These are phyloP conservation scores for Lamellibrachia columna DNA, from an alignment of 2,888 invertebrate species.

Conservation along the genomic window DNA sequence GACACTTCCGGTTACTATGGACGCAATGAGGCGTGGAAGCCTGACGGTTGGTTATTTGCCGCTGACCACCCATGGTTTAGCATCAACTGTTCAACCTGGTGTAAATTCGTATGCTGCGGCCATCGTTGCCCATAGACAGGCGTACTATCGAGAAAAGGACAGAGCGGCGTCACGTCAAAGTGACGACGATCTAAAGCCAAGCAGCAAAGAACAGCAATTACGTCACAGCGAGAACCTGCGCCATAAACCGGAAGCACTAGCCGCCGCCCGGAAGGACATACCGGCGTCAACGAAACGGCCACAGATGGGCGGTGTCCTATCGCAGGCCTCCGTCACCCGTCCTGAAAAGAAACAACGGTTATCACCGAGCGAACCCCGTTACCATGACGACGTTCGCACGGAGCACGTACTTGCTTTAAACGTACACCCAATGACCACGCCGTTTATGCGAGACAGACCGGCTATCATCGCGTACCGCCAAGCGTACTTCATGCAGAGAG, in stretches of 20 bases:
- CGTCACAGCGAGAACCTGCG: not conserved
- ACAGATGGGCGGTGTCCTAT: not conserved
- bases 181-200: too few species aligned
- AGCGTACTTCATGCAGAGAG: not conserved
- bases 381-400: not conserved
- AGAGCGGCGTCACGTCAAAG: too few species aligned
- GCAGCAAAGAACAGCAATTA: not conserved
- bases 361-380: not conserved
- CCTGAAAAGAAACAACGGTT: not conserved
- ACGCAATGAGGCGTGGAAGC: not conserved
- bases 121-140: not conserved
- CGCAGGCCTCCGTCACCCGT: not conserved
- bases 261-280: not conserved
- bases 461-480: constrained; percentile 5
- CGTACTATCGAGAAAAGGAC: not conserved
- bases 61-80: not conserved
- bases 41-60: not conserved
- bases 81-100: not conserved
- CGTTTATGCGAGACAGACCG: not conserved
- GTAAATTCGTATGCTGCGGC: not conserved
- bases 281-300: not conserved
- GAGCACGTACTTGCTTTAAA: not conserved
- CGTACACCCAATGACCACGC: not conserved
- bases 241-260: not conserved
- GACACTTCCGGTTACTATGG: not conserved